Evolutionary conservation across 2,113 vertebrate species (phyloP), one percentile per base, ranked within the genome.

Genomic region (Catharus minimus): DNA sequence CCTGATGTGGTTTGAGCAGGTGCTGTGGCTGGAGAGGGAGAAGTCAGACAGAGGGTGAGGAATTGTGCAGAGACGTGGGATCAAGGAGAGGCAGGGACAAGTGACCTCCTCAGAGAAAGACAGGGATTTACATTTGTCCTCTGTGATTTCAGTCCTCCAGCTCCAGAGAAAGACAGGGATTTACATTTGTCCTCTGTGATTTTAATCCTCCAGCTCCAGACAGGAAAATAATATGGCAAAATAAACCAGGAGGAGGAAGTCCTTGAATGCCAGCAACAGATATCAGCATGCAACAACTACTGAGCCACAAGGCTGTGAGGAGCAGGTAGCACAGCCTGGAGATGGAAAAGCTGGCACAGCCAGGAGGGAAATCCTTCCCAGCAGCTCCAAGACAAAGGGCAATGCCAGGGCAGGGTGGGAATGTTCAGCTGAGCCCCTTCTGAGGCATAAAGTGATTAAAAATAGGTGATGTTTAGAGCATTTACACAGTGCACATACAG

Each of bases 401-500:
- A 67, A 3, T 15, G 56, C 56, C 82, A 3, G 57, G 57, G 47
- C 30, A 60, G 28, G 41, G 33, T 3, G 52, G 61, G 44, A 67
- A 26, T 9, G 18, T 21, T 38, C 43, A 78, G 2, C 33, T 0
- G 0, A 64, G 24, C 46, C 15, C 27, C 2, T 67, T 36, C 14
- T 38, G 19, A 5, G 4, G 7, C 24, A 52, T 4, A 11, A 57
- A 18, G 9, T 8, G 20, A 47, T 61, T 12, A 30, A 69, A 43
- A 69, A 43, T 2, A 26, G 56, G 41, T 39, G 81, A 58, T 1
- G 36, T 8, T 15, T 8, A 26, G 5, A 43, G 19, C 15, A 49
- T 2, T 4, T 4, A 9, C 2, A 15, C 1, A 3, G 32, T 3
- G 43, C 44, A 46, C 15, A 18, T 1, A 13, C 0, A 49, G 32